These are phyloP conservation scores for Griposia aprilina DNA, from an alignment of 2,888 invertebrate species.

Conservation along the genomic window DNA sequence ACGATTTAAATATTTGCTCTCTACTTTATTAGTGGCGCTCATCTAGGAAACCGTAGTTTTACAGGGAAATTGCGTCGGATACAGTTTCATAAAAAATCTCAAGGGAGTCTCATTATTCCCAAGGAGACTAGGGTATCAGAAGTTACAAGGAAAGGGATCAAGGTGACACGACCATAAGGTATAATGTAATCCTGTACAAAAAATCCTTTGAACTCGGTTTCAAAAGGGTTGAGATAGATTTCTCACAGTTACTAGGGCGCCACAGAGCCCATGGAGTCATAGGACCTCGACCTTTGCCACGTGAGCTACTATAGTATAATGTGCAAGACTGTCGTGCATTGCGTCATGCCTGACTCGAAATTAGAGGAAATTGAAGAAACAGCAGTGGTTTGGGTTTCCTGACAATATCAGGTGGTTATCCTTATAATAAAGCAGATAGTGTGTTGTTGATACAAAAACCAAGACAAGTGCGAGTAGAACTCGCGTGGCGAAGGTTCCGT, in stretches of 20 bases:
- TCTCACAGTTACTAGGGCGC: constrained; percentile 48
- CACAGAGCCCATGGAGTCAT: constrained; percentile 15
- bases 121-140: constrained; percentile 29
- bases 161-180: neutral
- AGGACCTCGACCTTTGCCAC: neutral
- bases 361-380: neutral
- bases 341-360: too few species aligned
- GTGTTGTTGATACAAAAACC: neutral
- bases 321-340: neutral
- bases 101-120: constrained; percentile 26
- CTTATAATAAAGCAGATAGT: neutral
- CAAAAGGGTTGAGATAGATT: constrained; percentile 32
- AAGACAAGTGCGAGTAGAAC: too few species aligned
- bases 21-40: neutral
- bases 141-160: constrained; percentile 30
- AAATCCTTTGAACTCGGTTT: neutral
- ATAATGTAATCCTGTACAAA: constrained; percentile 25
- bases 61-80: neutral
- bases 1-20: neutral
- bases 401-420: neutral
- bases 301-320: neutral
- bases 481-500: too few species aligned
- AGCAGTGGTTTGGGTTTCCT: neutral
- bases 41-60: neutral
- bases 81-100: constrained; percentile 9